Percentiles rank a stretch among this genome's conserved stretches.
Evolutionary conservation across 2,113 vertebrate genomes (phyloP).

Genomic region (Marmota flaviventris): DNA sequence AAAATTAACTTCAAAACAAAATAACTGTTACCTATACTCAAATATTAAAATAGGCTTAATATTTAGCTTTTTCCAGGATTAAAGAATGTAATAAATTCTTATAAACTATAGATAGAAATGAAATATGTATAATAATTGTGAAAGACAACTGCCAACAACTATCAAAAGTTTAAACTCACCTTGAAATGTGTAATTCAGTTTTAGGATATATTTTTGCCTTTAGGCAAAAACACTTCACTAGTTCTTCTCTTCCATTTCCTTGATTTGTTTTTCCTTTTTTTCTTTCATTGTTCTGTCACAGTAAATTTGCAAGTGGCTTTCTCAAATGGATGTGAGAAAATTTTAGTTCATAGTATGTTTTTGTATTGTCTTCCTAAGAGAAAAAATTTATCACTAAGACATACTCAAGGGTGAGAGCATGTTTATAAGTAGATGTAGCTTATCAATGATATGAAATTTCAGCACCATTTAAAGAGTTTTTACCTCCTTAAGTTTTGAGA

Average conservation of each 20-base stretch:
- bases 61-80: background rate
- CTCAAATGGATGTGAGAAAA: background rate
- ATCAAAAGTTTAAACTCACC: background rate
- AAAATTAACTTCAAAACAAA: background rate
- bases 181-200: background rate
- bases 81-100: background rate
- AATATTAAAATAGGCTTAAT: background rate
- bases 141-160: background rate
- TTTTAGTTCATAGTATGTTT: background rate
- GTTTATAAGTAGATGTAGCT: background rate
- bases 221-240: background rate
- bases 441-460: background rate
- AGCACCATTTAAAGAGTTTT: background rate
- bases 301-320: constrained; percentile 13
- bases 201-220: background rate
- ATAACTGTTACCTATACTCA: background rate
- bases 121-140: background rate
- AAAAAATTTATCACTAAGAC: background rate
- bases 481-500: background rate
- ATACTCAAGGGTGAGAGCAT: background rate
- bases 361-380: background rate
- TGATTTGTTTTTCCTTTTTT: background rate
- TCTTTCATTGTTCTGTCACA: background rate
- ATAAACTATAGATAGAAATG: background rate
- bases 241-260: background rate